Conservation (phyloP, 2,797 vertebrate genomes). For the Chiroxiphia lanceolata region DNA sequence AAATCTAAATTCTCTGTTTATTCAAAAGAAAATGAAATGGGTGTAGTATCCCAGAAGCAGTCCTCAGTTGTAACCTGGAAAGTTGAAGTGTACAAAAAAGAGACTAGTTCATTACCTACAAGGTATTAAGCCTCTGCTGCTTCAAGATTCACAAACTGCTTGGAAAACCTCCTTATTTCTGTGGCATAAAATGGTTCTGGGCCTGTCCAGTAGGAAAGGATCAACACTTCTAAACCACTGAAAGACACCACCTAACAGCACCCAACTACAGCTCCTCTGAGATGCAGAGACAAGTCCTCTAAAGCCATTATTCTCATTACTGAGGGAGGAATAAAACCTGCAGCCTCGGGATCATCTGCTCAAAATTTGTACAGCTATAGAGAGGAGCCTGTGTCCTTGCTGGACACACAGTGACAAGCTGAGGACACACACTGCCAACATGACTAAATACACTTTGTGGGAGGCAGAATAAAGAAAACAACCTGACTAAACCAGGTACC, state of each 20-base stretch:
- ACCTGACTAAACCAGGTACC: not conserved
- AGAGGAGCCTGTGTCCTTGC: not conserved
- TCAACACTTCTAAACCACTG: not conserved
- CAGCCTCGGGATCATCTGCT: not conserved
- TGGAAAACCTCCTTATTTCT: not conserved
- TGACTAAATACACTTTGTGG: not conserved
- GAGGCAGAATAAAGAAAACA: not conserved
- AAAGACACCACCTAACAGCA: not conserved
- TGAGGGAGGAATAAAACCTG: not conserved
- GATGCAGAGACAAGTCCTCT: not conserved
- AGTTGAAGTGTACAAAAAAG: not conserved
- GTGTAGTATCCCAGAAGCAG: not conserved
- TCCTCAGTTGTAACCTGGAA: not conserved
- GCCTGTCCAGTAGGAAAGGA: not conserved
- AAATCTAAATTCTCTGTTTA: not conserved
- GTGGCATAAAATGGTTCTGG: fast-evolving
- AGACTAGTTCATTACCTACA: not conserved
- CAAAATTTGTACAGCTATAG: fast-evolving
- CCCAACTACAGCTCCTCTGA: not conserved
- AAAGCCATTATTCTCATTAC: not conserved
- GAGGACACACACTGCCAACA: not conserved
- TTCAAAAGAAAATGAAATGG: not conserved
- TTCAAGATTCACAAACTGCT: not conserved
- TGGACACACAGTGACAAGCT: not conserved
- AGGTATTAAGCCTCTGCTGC: not conserved